These are phyloP conservation scores for Limulus polyphemus DNA, from an alignment of 2,888 invertebrate species.

Conservation along the genomic window DNA sequence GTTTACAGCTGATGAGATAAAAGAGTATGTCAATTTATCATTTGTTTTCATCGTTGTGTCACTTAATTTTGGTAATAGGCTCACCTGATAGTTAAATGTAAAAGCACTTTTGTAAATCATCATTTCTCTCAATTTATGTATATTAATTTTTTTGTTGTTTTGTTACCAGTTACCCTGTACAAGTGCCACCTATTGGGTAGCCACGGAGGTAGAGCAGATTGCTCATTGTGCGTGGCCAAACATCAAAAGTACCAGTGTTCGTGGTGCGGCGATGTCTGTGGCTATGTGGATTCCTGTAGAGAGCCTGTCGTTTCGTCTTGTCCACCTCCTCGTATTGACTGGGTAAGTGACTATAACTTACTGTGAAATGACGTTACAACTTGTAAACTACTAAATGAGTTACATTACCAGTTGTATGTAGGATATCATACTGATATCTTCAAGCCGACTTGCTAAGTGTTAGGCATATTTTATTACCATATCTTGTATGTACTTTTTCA, in stretches of 20 bases:
- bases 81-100: background rate
- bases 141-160: slow-evolving; percentile 16
- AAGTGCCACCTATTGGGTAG: slow-evolving; percentile 92
- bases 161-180: slow-evolving; percentile 61
- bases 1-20: too few relatives aligned
- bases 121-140: slow-evolving; percentile 3
- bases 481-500: too few relatives aligned
- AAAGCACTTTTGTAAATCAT: background rate
- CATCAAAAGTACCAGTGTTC: slow-evolving; percentile 74
- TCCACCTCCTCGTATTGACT: slow-evolving; percentile 80
- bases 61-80: background rate
- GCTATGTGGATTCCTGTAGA: slow-evolving; percentile 69
- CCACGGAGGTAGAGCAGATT: slow-evolving; percentile 85
- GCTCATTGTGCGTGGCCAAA: slow-evolving; percentile 87
- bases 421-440: too few relatives aligned
- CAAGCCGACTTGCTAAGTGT: too few relatives aligned
- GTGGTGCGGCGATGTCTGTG: slow-evolving; percentile 86
- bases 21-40: too few relatives aligned
- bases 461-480: too few relatives aligned
- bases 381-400: slow-evolving; percentile 1
- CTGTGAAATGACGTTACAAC: background rate
- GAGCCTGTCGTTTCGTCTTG: slow-evolving; percentile 69
- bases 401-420: too few relatives aligned
- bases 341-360: too few relatives aligned
- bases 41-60: background rate